Evolutionary conservation across 92 coral and sea anemone genomes (phyloP), one percentile per base, ranked within the genome.

Genomic region (Heliopora coerulea): DNA sequence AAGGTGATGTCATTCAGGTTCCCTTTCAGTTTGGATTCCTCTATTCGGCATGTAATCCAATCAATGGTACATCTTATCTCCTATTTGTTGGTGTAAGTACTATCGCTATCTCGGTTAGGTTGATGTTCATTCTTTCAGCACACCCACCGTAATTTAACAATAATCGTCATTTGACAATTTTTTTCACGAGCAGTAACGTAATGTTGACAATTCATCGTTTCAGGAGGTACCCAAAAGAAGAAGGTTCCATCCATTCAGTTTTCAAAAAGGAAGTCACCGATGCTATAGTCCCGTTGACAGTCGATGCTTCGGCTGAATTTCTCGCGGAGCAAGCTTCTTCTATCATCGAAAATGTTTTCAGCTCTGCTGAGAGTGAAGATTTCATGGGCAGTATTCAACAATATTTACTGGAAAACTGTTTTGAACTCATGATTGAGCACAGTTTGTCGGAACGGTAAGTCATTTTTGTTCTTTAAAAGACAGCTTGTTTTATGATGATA

Each of bases 281-380:
- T 42, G 89, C 73, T 64, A 68, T 88, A 26, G 86, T 82, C 0
- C 99, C 99, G 6, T 60, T 95, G 26, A 62, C 86, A 50, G 95
- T 95, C 23, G 99, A 95, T 56, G 91, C 96, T 10, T 90, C 97
- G n/a, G 91, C 91, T 26, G 99, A 90, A 70, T 95, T 83, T 50
- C 74, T 95, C 8, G 79, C 77, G 49, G 99, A 90, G 28, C 83
- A 76, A 57, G 83, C 87, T 54, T 80, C 76, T 26, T 62, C 75
- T 24, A 86, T 95, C 44, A 79, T 95, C 72, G 99, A 95, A 57
- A 68, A 83, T 30, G 89, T 95, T 8, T 87, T 86, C 29, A 97
- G 89, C 9, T 82, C 95, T 46, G 83, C 91, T 23, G 99, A 95
- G 39, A 67, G 87, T 58, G 96, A 90, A 40, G 86, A 86, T 11